These are phyloP conservation scores for Drosophila neocordata DNA, from an alignment of 1,140 invertebrate species.

Conservation along the genomic window DNA sequence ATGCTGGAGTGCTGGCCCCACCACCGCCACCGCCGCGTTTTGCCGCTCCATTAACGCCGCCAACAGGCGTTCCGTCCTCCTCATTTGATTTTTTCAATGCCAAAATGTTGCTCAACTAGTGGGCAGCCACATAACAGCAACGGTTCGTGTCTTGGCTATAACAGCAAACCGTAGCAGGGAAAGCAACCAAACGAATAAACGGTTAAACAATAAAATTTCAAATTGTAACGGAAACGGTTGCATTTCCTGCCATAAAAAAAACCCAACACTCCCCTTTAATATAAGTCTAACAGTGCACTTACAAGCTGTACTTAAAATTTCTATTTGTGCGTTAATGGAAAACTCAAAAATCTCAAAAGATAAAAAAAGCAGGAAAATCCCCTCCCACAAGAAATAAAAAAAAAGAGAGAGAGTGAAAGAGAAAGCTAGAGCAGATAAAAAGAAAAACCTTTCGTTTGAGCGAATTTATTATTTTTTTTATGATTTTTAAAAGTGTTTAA, in stretches of 20 bases:
- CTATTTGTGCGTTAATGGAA: constrained; percentile 29
- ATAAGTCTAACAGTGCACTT: constrained; percentile 64
- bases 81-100: constrained; percentile 76
- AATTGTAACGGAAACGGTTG: constrained; percentile 10
- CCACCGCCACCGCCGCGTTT: constrained; percentile 48
- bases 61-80: constrained; percentile 42
- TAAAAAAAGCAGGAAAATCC: constrained; percentile 65
- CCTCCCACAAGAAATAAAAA: constrained; percentile 44
- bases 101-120: constrained; percentile 72
- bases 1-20: constrained; percentile 57
- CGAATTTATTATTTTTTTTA: constrained; percentile 77
- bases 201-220: no score
- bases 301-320: constrained; percentile 70
- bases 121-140: constrained; percentile 6
- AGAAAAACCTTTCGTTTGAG: constrained; percentile 70
- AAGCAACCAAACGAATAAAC: background rate
- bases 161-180: constrained; percentile 10
- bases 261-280: constrained; percentile 6
- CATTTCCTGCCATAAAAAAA: constrained; percentile 2
- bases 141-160: constrained; percentile 31
- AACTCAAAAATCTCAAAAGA: constrained; percentile 57
- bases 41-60: constrained; percentile 33
- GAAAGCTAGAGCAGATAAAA: constrained; percentile 41
- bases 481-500: constrained; percentile 32
- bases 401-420: constrained; percentile 38